Percentiles rank a stretch among this genome's conserved stretches.
phyloP scores from a whole-genome alignment of 1,140 invertebrate genomes.

The Megathymus violae region DNA sequence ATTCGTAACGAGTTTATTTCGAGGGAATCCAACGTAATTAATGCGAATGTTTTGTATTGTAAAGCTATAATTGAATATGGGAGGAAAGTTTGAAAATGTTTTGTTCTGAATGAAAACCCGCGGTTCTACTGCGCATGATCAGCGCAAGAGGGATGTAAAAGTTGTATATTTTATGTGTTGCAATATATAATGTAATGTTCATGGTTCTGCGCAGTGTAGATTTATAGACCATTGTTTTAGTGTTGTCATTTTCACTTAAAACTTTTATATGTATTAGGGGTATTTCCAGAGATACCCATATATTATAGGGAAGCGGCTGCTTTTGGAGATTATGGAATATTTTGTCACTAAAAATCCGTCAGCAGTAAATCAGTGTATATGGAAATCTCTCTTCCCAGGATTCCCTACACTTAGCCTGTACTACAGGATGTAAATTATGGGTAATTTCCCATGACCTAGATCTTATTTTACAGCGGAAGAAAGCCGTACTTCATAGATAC shows the following conservation, averaged over 20 bases:
- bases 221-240: neutral
- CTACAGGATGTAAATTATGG: neutral
- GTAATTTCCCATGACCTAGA: conserved; percentile 11
- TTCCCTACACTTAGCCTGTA: neutral
- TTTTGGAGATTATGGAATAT: too few relatives aligned
- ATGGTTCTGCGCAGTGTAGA: neutral
- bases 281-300: too few relatives aligned
- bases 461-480: conserved; percentile 14
- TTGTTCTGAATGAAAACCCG: neutral
- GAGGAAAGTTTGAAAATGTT: conserved; percentile 17
- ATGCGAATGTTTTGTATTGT: conserved; percentile 19
- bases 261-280: too few relatives aligned
- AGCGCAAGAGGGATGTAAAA: conserved; percentile 8
- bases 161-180: neutral
- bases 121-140: conserved; percentile 11
- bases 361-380: too few relatives aligned
- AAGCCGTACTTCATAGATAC: conserved; percentile 1
- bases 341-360: too few relatives aligned
- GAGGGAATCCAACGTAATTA: conserved; percentile 14
- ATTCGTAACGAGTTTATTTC: conserved; percentile 15
- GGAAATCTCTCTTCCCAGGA: too few relatives aligned
- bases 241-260: too few relatives aligned
- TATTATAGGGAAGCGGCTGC: too few relatives aligned
- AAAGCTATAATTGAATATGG: conserved; percentile 15
- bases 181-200: neutral